Evolutionary conservation across 2,888 invertebrate species (phyloP), one percentile per base, ranked within the genome.

Genomic region (Nomada ruficornis): DNA sequence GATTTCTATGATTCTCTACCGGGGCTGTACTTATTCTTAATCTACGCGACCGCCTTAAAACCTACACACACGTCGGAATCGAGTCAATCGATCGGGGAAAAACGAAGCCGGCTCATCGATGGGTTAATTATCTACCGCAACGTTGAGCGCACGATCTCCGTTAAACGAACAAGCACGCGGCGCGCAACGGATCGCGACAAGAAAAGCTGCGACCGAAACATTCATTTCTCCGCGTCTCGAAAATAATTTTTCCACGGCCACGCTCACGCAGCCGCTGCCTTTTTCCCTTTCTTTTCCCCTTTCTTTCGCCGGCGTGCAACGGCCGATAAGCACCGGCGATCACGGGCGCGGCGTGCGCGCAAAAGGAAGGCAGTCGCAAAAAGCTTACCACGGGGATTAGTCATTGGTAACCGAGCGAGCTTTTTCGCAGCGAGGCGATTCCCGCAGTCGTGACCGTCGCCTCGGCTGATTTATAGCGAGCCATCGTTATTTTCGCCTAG

Each of bases 401-500:
- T 89, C 86, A 89, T 86, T 75, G 89, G 86, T 84, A 88, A 86
- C 78, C 84, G 84, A 77, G 82, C 78, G 68, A 82, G 86, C 81
- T 87, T 90, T 89, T 86, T 85, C 84, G 54, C 82, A 55, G 80
- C 77, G 23, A 59, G 82, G 78, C 88, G 86, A 86, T 90, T 88
- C 85, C 84, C 83, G 87, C 85, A 82, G 85, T 85, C 86, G 86
- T 86, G 89, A 88, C 88, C 86, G 86, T 87, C 86, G 86, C 86
- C 86, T 77, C 78, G 83, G 77, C 83, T 86, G 89, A 89, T 89
- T 87, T 89, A 89, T 80, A 81, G 79, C 82, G 79, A 77, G 75
- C 85, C 87, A 84, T 89, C 88, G 88, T 89, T 89, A 89, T 89
- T 89, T 88, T 86, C 88, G 80, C 82, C 83, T 80, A 84, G 82